phyloP scores from a whole-genome alignment of 2,113 vertebrate genomes.

The Phalacrocorax aristotelis region DNA sequence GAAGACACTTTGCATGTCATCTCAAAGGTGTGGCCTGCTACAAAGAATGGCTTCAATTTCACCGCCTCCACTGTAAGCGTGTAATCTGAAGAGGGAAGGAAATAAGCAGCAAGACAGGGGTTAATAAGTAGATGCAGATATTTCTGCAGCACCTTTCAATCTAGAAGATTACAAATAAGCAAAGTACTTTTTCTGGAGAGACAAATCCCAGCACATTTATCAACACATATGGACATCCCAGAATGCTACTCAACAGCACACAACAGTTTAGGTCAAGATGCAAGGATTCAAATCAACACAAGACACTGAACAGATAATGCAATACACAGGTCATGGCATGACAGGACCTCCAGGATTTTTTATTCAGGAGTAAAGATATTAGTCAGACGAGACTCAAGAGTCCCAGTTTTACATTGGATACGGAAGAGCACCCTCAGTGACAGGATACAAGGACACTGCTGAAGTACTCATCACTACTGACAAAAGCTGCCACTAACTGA shows the following conservation, averaged over 20 bases:
- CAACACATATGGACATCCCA: background rate
- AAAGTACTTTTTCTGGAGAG: background rate
- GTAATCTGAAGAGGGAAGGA: slow-evolving; percentile 71
- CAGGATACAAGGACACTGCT: background rate
- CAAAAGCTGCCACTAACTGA: background rate
- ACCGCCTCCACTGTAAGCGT: slow-evolving; percentile 78
- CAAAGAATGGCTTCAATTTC: slow-evolving; percentile 81
- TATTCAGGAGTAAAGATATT: background rate
- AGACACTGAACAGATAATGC: background rate
- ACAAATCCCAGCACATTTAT: background rate
- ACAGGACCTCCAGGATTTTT: background rate
- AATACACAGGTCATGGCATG: background rate
- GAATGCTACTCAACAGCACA: background rate
- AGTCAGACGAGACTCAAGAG: background rate
- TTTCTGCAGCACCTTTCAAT: background rate
- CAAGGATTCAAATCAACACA: background rate
- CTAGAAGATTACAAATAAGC: background rate
- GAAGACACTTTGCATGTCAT: slow-evolving; percentile 87
- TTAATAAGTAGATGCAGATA: background rate
- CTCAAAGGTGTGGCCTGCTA: slow-evolving; percentile 92
- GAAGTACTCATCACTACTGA: background rate
- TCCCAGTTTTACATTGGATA: background rate
- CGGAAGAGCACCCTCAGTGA: background rate
- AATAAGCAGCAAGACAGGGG: background rate
- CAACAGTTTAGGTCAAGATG: background rate